These are phyloP conservation scores for Argyresthia goedartella DNA, from an alignment of 2,888 invertebrate species.

Conservation along the genomic window DNA sequence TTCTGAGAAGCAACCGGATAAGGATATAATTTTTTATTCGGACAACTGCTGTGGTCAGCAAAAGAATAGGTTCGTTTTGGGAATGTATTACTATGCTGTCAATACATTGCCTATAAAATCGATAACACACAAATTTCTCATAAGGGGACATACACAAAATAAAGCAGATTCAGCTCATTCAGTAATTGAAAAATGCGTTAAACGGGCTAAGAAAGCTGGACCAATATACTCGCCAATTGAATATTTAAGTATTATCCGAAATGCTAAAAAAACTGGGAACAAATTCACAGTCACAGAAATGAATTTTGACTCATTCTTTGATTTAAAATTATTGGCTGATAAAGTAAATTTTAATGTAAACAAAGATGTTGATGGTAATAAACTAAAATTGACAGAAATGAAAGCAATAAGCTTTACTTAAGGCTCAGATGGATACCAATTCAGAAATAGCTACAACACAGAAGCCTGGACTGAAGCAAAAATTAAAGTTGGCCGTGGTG, in stretches of 20 bases:
- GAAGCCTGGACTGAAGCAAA: neutral
- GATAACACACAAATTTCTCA: constrained; percentile 10
- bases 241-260: no score
- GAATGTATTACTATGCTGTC: constrained; percentile 11
- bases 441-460: neutral
- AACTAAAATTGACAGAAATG: neutral
- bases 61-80: no score
- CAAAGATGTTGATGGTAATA: neutral
- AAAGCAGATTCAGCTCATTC: constrained; percentile 8
- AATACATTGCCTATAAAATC: constrained; percentile 3
- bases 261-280: no score
- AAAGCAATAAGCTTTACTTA: neutral
- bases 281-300: no score
- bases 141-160: no score
- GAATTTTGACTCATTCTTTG: no score
- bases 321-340: no score
- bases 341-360: no score
- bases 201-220: no score
- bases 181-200: constrained; percentile 8
- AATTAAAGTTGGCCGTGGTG: neutral
- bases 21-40: no score
- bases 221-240: no score
- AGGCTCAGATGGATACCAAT: neutral
- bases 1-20: no score
- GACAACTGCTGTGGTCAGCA: constrained; percentile 13